Base-by-base conservation (phyloP, 2,888 invertebrate genomes). In the Argyresthia albistria region DNA sequence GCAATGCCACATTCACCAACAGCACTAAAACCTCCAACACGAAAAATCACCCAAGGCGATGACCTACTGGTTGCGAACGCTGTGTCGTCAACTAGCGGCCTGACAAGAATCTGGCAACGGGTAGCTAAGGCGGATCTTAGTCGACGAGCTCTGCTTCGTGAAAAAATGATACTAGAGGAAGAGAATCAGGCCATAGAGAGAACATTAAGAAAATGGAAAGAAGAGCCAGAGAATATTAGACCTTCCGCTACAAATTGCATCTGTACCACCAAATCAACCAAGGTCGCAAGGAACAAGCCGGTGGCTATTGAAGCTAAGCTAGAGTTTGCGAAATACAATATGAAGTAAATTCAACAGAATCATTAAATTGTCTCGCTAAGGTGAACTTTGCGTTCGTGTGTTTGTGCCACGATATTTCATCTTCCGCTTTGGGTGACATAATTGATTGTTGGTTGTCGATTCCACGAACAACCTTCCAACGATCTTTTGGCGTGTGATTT, bases 51-150 rank as follows among this genome's bases (percentile, higher is more conserved):
- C 2, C 25, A 25, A 4, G 25, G 25, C 6, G 16, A 14, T 46
- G 77, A 83, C 58, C 71, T 76, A 1, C 62, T 83, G 46, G 73
- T 81, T 14, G 54, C 63, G 7, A 75, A 75, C 55, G 79, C 79
- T 53, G 67, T 81, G 54, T 58, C 73, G 12, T 62, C 75, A 15
- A 80, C 80, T 1, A 66, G 69, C 53, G 84, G 84, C 8, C 60
- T 86, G 50, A 74, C 76, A 45, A 73, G 76, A 56, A 62, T 86
- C 14, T 87, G 86, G 86, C 82, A 83, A 54, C 75, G 76, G 42
- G 71, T 84, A 55, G 69, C 84, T 35, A 80, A 73, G 62, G 84
- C 76, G 3, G 83, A 87, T 55, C 60, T 87, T 46, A 68, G 76
- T 1, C 78, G 70, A 58, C 69, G 73, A 60, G 80, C 86, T 45